Base-by-base conservation (phyloP, 2,113 vertebrate species). In the Marmota flaviventris region DNA sequence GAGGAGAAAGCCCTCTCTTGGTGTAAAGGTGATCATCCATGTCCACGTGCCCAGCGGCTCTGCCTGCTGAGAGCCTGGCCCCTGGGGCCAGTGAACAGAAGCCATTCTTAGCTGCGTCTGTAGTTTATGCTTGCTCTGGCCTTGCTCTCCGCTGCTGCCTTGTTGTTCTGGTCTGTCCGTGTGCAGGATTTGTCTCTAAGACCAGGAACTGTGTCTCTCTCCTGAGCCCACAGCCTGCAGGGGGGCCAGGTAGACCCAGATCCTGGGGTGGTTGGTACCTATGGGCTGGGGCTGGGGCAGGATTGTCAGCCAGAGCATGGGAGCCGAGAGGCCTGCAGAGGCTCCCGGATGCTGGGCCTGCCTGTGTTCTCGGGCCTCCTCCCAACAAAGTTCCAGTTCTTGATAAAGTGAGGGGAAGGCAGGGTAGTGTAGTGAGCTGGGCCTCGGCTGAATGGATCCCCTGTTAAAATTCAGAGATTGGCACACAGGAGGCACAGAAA, bases 21-120 rank as follows among this genome's bases (percentile, higher is more conserved):
- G 7, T 2, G 7, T 27, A 5, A 24, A 56, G 39, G 24, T 27
- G 22, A 4, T 48, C 42, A 6, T 16, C 27, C 5, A 20, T 53
- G 27, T 56, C 61, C 34, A 0, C 4, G 20, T 4, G 12, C 32
- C 11, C 29, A 5, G 34, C 37, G 14, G 61, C 67, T 58, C 56
- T 25, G 2, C 14, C 73, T 69, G 51, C 37, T 3, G 22, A n/a
- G 61, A 22, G 37, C 87, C 20, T 5, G 39, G 37, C 67, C 53
- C 65, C 63, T 34, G 16, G 6, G 3, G 2, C 42, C 32, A 17
- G 37, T 8, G 24, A 45, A 27, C 2, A 22, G 85, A 3, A 9
- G 12, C 29, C 61, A 4, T 10, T 14, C 0, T 22, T 29, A 6
- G n/a, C 34, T 24, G 5, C 37, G 5, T 18, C 37, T 9, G 4